Base-by-base conservation (phyloP, 2,888 invertebrate species). In the Drosophila kanekoi region DNA sequence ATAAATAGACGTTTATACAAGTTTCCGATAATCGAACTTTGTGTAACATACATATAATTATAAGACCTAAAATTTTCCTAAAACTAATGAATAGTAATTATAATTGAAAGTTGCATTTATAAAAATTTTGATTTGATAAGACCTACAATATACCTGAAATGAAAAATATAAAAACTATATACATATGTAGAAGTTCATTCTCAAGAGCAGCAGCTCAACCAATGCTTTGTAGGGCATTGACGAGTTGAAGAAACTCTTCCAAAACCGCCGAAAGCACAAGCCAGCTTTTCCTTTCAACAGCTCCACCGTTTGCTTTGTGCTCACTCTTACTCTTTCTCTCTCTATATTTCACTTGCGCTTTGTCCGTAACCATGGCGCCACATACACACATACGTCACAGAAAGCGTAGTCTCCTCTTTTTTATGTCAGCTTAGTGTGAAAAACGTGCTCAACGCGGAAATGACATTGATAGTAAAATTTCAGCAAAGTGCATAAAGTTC, bases 381-480 rank as follows among this genome's bases (percentile, higher is more conserved):
- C 33, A 56, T n/a, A 41, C 56, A 58, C 43, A 54, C 47, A 58
- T 48, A 59, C 63, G 67, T 47, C 66, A 61, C 70, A 58, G 65
- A 69, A 63, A 65, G 59, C 60, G 61, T 64, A 32, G 76, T 73
- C 72, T 63, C 41, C 69, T 54, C 53, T 61, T 63, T 72, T 70
- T 65, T 61, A 38, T 61, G 57, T 14, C 53, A 71, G 77, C 81
- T 87, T 85, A 87, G 79, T 81, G 79, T 73, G 71, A 67, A 82
- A 83, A 88, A 83, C 83, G 83, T 86, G 89, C 83, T 86, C 87
- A 63, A 76, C 67, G 86, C 87, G 89, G 87, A 83, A 83, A 77
- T 88, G 83, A 79, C 89, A 83, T 83, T 83, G 89, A 83, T 86
- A 88, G 86, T 82, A 89, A 88, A 83, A 88, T 82, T 70, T 65